Conservation (phyloP, 2,888 invertebrate species). For the Melanotus villosus region DNA sequence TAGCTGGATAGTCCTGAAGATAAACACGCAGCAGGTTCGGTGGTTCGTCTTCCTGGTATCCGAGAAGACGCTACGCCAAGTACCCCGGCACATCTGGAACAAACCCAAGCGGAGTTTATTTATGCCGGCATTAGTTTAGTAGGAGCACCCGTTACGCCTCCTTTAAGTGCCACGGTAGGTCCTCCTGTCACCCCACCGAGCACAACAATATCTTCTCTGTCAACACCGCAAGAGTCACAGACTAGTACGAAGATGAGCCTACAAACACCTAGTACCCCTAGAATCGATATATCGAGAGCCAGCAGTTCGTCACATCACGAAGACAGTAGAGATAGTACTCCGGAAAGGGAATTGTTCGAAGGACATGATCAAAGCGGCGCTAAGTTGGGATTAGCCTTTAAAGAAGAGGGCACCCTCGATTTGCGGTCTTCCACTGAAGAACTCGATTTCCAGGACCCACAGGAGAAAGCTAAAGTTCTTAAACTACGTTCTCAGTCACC, state of each 20-base stretch:
- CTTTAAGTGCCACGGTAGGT: slow-evolving; percentile 32
- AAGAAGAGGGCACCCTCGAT: slow-evolving; percentile 84
- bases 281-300: slow-evolving; percentile 91
- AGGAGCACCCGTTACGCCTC: slow-evolving; percentile 60
- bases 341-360: slow-evolving; percentile 81
- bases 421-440: slow-evolving; percentile 91
- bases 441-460: slow-evolving; percentile 83
- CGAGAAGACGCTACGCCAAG: slow-evolving; percentile 69
- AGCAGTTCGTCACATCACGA: slow-evolving; percentile 89
- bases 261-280: slow-evolving; percentile 82
- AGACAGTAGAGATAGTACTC: slow-evolving; percentile 87
- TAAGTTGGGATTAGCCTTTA: slow-evolving; percentile 65
- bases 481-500: slow-evolving; percentile 64
- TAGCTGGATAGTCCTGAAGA: slow-evolving; percentile 75
- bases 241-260: slow-evolving; percentile 61
- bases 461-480: slow-evolving; percentile 58
- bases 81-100: slow-evolving; percentile 53
- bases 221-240: slow-evolving; percentile 53
- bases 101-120: slow-evolving; percentile 48
- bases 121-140: slow-evolving; percentile 64
- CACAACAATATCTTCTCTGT: slow-evolving; percentile 56
- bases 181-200: slow-evolving; percentile 58
- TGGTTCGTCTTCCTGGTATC: slow-evolving; percentile 72
- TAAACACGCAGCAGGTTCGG: slow-evolving; percentile 66
- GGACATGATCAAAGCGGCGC: slow-evolving; percentile 63